These are phyloP conservation scores for Lanistes nyassanus DNA, from an alignment of 1,140 invertebrate genomes.

Conservation along the genomic window DNA sequence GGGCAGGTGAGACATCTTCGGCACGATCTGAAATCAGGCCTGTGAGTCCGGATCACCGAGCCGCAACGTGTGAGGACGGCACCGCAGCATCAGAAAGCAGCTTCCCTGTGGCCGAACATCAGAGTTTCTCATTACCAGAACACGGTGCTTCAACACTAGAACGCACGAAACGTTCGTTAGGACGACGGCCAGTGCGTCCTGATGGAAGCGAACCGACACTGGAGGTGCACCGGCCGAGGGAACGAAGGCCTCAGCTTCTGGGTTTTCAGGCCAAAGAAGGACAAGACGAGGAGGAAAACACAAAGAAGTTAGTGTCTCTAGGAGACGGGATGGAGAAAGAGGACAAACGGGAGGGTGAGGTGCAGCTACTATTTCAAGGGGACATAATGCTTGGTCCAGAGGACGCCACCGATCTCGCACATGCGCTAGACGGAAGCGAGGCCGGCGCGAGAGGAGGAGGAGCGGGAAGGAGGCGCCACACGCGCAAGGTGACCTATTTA, in stretches of 20 bases:
- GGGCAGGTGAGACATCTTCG: neutral
- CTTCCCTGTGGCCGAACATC: neutral
- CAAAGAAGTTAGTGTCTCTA: neutral
- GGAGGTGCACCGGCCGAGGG: neutral
- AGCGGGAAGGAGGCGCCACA: slow-evolving; percentile 18
- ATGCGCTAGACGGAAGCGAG: too few species aligned
- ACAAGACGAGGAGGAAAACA: too few species aligned
- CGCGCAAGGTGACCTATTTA: slow-evolving; percentile 33
- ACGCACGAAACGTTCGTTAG: neutral
- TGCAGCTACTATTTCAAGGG: slow-evolving; percentile 29
- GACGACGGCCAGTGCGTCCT: neutral
- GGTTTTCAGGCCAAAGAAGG: neutral
- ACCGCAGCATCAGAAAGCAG: neutral
- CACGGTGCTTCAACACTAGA: neutral
- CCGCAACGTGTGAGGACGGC: neutral
- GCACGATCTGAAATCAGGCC: neutral
- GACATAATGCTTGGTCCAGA: slow-evolving; percentile 29
- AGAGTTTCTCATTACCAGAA: neutral
- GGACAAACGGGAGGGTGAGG: neutral
- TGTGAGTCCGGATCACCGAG: neutral
- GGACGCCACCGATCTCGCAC: slow-evolving; percentile 27
- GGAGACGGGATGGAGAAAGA: neutral
- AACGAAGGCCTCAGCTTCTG: neutral
- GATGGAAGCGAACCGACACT: neutral
- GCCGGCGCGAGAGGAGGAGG: too few species aligned